These are phyloP conservation scores for Montipora sp. DNA, from an alignment of 64 coral and sea anemone species.

Conservation along the genomic window DNA sequence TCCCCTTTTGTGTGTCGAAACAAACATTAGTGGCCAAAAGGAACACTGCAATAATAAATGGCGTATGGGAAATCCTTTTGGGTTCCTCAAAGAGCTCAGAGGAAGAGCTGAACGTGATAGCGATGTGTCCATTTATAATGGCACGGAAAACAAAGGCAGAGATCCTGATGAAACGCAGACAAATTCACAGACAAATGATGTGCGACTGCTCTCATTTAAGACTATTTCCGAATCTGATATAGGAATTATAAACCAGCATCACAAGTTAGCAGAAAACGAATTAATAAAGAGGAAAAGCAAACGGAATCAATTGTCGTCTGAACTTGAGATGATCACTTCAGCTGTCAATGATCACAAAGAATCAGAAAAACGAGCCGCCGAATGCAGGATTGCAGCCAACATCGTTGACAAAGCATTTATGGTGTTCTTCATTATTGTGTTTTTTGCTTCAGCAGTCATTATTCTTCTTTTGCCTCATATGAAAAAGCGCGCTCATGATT, in stretches of 20 bases:
- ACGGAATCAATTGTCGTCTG: conserved; percentile 1
- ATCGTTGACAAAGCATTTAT: conserved; percentile 87
- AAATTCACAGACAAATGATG: background rate
- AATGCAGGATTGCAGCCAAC: conserved; percentile 76
- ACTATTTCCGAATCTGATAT: background rate
- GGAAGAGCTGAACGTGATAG: background rate
- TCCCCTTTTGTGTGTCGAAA: conserved; percentile 56
- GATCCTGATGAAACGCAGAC: background rate
- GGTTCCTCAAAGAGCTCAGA: background rate
- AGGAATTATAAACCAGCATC: background rate
- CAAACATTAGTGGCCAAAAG: background rate
- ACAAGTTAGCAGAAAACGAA: background rate
- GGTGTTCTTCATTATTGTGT: conserved; percentile 70
- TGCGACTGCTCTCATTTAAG: background rate
- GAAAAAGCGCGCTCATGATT: background rate
- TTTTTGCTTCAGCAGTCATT: conserved; percentile 58
- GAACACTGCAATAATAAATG: conserved; percentile 1
- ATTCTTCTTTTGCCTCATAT: conserved; percentile 66
- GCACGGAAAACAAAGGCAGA: background rate
- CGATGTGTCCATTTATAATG: conserved; percentile 12
- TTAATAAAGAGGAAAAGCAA: background rate
- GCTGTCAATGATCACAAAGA: conserved; percentile 54
- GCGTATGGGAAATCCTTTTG: background rate
- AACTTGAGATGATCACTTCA: conserved; percentile 56
- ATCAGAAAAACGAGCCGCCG: conserved; percentile 6